Percentiles rank a stretch among this genome's conserved stretches.
Evolutionary conservation across 2,113 vertebrate species (phyloP).

Genomic region (Siniperca knerii): DNA sequence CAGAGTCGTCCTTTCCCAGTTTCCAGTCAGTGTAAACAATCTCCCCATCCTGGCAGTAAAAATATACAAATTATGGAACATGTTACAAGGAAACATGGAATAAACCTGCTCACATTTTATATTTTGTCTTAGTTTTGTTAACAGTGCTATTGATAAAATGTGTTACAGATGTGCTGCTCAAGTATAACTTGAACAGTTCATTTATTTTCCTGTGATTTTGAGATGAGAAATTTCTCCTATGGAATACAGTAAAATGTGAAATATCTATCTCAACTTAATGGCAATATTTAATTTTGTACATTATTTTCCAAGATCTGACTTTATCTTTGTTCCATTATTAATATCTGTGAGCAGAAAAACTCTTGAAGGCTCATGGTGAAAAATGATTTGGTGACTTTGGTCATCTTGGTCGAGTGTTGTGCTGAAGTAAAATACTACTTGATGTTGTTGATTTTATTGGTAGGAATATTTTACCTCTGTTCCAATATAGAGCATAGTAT

Average conservation of each 20-base stretch:
- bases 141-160: not conserved
- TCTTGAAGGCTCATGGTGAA: not conserved
- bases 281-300: too few relatives aligned
- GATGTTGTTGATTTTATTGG: not conserved
- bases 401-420: not conserved
- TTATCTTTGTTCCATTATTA: not conserved
- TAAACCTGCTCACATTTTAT: not conserved
- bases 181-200: not conserved
- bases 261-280: not conserved
- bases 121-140: not conserved
- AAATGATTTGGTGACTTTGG: not conserved
- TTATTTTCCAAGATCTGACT: not conserved
- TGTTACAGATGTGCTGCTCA: not conserved
- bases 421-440: not conserved
- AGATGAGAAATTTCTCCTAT: not conserved
- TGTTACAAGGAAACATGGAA: not conserved
- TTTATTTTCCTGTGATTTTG: not conserved
- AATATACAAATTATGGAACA: not conserved
- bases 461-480: constrained; percentile 86
- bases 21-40: constrained; percentile 89
- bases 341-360: not conserved
- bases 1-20: constrained; percentile 82
- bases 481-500: constrained; percentile 87
- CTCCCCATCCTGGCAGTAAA: constrained; percentile 86
- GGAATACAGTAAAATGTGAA: not conserved